Percentiles rank a stretch among this genome's conserved stretches.
Evolutionary conservation across 2,797 vertebrate species (phyloP).

Genomic region (Argyrosomus regius): DNA sequence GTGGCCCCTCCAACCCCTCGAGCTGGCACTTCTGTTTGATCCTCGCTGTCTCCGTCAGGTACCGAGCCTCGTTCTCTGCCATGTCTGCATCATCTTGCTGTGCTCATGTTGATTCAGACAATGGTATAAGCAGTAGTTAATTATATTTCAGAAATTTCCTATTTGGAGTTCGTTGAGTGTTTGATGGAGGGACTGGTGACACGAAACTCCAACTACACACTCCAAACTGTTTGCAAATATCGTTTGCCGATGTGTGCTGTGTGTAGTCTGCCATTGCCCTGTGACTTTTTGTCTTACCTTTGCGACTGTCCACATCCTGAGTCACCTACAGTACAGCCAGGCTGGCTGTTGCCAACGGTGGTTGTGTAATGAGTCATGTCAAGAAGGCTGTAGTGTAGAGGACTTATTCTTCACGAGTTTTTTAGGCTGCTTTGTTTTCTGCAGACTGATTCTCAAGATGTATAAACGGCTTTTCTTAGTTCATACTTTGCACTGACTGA

Average conservation of each 20-base stretch:
- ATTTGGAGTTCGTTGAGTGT: not conserved
- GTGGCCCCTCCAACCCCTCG: not conserved
- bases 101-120: conserved; percentile 20
- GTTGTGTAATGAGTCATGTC: conserved; percentile 1
- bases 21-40: conserved; percentile 12
- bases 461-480: conserved; percentile 35
- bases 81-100: conserved; percentile 21
- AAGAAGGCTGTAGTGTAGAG: conserved; percentile 13
- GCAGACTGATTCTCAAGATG: conserved; percentile 20
- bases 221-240: conserved; percentile 24
- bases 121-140: conserved; percentile 3
- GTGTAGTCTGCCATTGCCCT: conserved; percentile 28
- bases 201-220: conserved; percentile 10
- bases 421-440: conserved; percentile 23
- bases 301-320: conserved; percentile 27
- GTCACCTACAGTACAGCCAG: conserved; percentile 13
- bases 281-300: conserved; percentile 15
- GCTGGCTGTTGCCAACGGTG: not conserved
- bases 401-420: conserved; percentile 2
- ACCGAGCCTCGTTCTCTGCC: conserved; percentile 4
- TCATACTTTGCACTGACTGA: conserved; percentile 57
- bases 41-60: conserved; percentile 8
- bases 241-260: conserved; percentile 15
- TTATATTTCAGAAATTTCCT: conserved; percentile 12
- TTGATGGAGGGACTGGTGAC: conserved; percentile 2